Evolutionary conservation across 2,888 invertebrate genomes (phyloP).

Genomic region (Therioaphis trifolii): DNA sequence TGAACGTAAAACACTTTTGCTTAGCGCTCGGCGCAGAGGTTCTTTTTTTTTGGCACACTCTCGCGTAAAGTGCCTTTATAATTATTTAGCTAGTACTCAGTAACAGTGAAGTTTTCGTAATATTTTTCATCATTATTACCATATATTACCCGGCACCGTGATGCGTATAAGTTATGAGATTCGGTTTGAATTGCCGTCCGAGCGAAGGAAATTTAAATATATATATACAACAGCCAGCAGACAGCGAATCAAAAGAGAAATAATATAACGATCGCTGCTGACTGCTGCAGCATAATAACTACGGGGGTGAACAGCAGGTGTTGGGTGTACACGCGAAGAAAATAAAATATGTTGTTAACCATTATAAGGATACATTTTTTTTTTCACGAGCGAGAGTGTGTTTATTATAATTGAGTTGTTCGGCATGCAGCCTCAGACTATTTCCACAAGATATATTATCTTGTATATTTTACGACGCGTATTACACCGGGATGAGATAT

Average conservation of each 20-base stretch:
- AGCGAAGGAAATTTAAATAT: no score
- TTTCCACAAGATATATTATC: slow-evolving; percentile 55
- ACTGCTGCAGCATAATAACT: slow-evolving; percentile 27
- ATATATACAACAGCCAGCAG: slow-evolving; percentile 34
- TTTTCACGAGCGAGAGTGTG: slow-evolving; percentile 43
- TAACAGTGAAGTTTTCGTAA: not conserved
- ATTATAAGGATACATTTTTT: slow-evolving; percentile 50
- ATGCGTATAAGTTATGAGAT: slow-evolving; percentile 26
- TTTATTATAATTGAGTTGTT: slow-evolving; percentile 63
- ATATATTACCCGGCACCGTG: not conserved
- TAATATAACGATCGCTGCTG: slow-evolving; percentile 28
- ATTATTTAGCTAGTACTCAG: no score
- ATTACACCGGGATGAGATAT: slow-evolving; percentile 11
- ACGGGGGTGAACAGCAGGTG: slow-evolving; percentile 62
- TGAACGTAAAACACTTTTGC: no score
- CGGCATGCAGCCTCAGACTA: slow-evolving; percentile 47
- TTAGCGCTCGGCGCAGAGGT: no score
- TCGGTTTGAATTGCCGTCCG: slow-evolving; percentile 11
- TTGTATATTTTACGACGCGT: slow-evolving; percentile 55
- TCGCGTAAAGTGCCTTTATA: no score
- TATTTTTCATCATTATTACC: not conserved
- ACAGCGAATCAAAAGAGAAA: slow-evolving; percentile 38
- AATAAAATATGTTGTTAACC: slow-evolving; percentile 62
- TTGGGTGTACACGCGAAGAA: slow-evolving; percentile 44
- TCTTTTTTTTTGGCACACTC: no score